Base-by-base conservation (phyloP, 92 coral and sea anemone species). In the Umimayanthus chanpuru region DNA sequence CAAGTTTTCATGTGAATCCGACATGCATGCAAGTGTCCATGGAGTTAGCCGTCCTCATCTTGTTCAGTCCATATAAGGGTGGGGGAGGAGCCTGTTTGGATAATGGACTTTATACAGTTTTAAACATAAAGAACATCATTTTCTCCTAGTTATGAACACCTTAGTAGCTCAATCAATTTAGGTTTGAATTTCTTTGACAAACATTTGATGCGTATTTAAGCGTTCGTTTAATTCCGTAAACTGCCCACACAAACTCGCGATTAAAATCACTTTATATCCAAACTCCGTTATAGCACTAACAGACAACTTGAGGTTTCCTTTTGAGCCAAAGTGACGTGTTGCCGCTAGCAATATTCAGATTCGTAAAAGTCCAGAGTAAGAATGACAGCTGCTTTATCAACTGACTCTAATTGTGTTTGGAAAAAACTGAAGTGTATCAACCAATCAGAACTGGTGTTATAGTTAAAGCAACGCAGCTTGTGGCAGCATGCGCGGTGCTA, bases 391-490 rank as follows among this genome's bases (percentile, higher is more conserved):
- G 87, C 64, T 71, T 49, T 49, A 7, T 43, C 58, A 68, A 83
- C 58, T 29, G 74, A 26, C 47, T 7, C 73, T 70, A 43, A 65
- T 81, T 81, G 85, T 56, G 25, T 39, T 30, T 53, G 40, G 28
- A 81, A 73, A 32, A 66, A 21, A 23, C 26, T 36, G 30, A 6
- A 29, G 23, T 9, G 87, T 15, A 47, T 72, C n/a, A 47, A 44
- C 87, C 64, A 83, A 83, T 83, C 87, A 83, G 77, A 43, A n/a
- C 0, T 72, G 9, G 66, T 83, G 78, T 41, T 70, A 36, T 83
- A 83, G 87, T 47, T 83, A 68, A 43, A 28, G 84, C 84, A 80
- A 80, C 84, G 28, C 84, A 30, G 78, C 87, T 83, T 83, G 87
- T 83, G 87, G 87, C 78, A 47, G 77, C 78, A 61, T 53, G 78